Evolutionary conservation across 2,888 invertebrate species (phyloP).

Genomic region (Drosophila helvetica): DNA sequence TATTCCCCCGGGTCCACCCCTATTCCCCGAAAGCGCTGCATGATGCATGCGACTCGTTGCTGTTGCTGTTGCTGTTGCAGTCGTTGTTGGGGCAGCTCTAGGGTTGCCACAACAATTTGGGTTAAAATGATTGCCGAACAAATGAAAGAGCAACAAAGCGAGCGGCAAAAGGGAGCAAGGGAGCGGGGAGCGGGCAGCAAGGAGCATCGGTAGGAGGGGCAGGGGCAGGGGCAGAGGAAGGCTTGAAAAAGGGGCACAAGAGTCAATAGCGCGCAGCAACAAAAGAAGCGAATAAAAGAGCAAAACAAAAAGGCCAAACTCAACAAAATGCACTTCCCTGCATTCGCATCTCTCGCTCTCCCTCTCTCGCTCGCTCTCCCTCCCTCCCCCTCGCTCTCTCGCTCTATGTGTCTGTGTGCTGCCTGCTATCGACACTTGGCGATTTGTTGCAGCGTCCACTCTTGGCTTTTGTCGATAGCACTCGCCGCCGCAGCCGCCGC

Average conservation of each 20-base stretch:
- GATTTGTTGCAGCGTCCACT: slow-evolving; percentile 62
- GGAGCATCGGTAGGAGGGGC: slow-evolving; percentile 26
- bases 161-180: slow-evolving; percentile 13
- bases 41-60: slow-evolving; percentile 6
- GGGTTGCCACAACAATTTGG: slow-evolving; percentile 64
- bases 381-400: no score
- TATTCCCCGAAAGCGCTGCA: background rate
- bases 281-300: slow-evolving; percentile 58
- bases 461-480: slow-evolving; percentile 34
- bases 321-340: slow-evolving; percentile 44
- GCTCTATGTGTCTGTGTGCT: slow-evolving; percentile 1
- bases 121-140: slow-evolving; percentile 66
- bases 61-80: background rate
- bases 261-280: slow-evolving; percentile 56
- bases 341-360: slow-evolving; percentile 15
- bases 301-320: slow-evolving; percentile 63
- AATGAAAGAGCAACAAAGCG: slow-evolving; percentile 42
- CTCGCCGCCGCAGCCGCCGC: background rate
- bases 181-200: background rate
- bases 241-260: slow-evolving; percentile 31
- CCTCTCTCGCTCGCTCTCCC: background rate
- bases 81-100: slow-evolving; percentile 43
- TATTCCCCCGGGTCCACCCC: slow-evolving; percentile 23
- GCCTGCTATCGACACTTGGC: slow-evolving; percentile 68
- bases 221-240: slow-evolving; percentile 14